Evolutionary conservation across 2,113 vertebrate genomes (phyloP).

Genomic region (Apteryx mantelli): DNA sequence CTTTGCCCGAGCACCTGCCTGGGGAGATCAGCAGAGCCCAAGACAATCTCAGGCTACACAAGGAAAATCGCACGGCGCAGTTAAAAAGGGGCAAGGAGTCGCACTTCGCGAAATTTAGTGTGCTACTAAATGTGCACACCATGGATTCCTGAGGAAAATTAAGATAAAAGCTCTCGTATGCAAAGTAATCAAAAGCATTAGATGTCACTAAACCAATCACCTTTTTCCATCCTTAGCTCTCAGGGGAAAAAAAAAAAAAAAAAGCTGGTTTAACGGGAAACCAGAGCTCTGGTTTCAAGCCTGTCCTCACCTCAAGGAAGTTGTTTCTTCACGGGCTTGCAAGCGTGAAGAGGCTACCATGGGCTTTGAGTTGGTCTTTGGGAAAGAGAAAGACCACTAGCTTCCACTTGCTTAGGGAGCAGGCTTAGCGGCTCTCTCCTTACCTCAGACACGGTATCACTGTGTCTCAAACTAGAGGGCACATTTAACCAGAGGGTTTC

Average conservation of each 20-base stretch:
- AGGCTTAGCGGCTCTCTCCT: no score
- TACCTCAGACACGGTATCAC: no score
- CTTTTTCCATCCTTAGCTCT: neutral
- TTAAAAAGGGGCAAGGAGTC: neutral
- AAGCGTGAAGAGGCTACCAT: fast-evolving
- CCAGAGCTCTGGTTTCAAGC: neutral
- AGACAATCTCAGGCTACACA: neutral
- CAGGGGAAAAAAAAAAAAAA: neutral
- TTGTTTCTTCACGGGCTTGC: neutral
- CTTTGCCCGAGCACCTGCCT: neutral
- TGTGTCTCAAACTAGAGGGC: no score
- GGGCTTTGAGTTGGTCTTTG: neutral
- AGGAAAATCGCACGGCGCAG: neutral
- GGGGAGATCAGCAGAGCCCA: neutral
- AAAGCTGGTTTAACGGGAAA: neutral
- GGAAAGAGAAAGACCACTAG: fast-evolving
- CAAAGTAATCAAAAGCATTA: neutral
- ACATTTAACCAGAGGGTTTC: neutral
- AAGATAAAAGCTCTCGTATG: neutral
- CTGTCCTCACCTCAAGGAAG: neutral
- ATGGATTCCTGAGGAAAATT: neutral
- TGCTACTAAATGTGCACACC: neutral
- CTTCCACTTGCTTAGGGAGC: fast-evolving
- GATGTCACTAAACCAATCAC: neutral
- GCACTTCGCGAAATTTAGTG: neutral